Base-by-base conservation (phyloP, 2,888 invertebrate species). In the Oscheius myriophilus region DNA sequence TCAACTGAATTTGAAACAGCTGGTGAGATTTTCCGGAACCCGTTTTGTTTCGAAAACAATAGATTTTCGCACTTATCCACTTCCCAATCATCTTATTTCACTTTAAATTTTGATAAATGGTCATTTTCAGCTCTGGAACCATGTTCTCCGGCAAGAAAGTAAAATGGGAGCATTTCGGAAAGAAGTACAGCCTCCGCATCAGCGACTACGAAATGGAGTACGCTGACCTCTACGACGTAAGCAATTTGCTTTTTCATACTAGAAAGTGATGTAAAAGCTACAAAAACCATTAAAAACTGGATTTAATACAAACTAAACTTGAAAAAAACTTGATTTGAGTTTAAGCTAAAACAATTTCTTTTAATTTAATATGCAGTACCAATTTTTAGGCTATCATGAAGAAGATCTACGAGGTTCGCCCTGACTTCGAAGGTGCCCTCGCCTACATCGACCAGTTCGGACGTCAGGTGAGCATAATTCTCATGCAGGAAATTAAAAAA, bases 141-240 rank as follows among this genome's bases (percentile, higher is more conserved):
- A 73, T 84, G 72, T 84, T 84, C 73, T 79, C 81, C 59, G 84
- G 80, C 16, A 70, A 73, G 26, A 82, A 81, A 66, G 75, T 84
- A 46, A 79, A 77, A 57, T 84, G 84, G 84, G 80, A 83, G 58
- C 84, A 84, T 68, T 85, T 84, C 57, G 84, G 84, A 9, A 84
- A 82, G 73, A 84, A 84, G 74, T 79, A 82, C 64, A 70, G 69
- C 12, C 62, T 84, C 26, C 57, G 77, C 33, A 78, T 84, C 67
- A 77, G 77, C 45, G 82, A 84, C 63, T 82, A 84, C 41, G 84
- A 84, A 54, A 74, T 84, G 75, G 83, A 84, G 58, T 80, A 77
- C 66, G 79, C 76, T 7, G 82, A 84, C 70, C 70, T 83, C 42
- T 83, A 73, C 57, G 82, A 83, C 66, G 83, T 82, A 55, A 76